These are phyloP conservation scores for Dipodomys ordii DNA, from an alignment of 2,113 vertebrate genomes.

Conservation along the genomic window DNA sequence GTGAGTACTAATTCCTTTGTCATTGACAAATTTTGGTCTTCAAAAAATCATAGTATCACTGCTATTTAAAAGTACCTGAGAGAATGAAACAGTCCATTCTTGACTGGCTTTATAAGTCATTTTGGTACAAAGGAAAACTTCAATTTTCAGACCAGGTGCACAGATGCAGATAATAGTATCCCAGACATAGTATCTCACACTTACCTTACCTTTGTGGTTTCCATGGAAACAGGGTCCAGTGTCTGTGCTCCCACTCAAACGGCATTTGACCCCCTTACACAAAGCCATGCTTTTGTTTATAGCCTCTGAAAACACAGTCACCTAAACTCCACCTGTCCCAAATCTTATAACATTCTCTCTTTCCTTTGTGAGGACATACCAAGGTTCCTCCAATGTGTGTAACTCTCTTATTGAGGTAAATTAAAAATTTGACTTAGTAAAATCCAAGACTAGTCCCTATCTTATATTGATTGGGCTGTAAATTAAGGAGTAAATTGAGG, in stretches of 20 bases:
- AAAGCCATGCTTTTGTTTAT: slow-evolving; percentile 10
- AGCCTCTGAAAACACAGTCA: background rate
- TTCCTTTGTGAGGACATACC: background rate
- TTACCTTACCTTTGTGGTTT: slow-evolving; percentile 6
- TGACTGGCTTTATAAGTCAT: background rate
- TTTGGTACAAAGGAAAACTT: background rate
- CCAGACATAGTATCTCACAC: background rate
- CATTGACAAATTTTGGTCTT: background rate
- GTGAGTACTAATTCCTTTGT: slow-evolving; percentile 27
- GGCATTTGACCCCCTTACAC: background rate
- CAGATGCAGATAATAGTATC: background rate
- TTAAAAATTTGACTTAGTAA: background rate
- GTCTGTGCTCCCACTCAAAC: background rate
- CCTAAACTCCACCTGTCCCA: background rate
- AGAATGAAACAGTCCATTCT: background rate
- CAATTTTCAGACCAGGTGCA: background rate
- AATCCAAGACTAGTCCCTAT: background rate
- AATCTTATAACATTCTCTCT: background rate
- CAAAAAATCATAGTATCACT: background rate
- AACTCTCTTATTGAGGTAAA: background rate
- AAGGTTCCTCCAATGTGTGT: background rate
- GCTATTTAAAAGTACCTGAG: background rate
- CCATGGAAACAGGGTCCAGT: background rate
- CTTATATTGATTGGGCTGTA: background rate
- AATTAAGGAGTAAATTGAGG: background rate